phyloP scores from a whole-genome alignment of 2,888 invertebrate species.

The Tiliacea aurago region DNA sequence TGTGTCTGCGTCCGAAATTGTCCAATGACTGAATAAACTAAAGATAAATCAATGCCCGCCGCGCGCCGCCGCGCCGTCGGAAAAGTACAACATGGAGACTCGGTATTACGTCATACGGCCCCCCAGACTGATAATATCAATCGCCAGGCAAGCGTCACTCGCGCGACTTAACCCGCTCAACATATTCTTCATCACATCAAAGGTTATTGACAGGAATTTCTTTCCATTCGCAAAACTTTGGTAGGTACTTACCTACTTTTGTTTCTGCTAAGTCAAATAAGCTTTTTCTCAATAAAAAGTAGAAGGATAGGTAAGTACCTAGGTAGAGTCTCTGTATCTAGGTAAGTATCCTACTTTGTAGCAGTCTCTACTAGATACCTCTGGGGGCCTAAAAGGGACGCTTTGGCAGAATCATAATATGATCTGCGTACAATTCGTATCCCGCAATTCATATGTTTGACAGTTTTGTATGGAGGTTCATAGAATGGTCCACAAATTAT shows the following conservation, averaged over 20 bases:
- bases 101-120: constrained; percentile 67
- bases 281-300: background rate
- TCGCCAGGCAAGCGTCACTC: constrained; percentile 35
- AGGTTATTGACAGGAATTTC: constrained; percentile 21
- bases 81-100: constrained; percentile 69
- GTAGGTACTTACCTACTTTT: too few species aligned
- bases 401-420: too few species aligned
- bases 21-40: constrained; percentile 72
- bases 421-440: too few species aligned
- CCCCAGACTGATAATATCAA: constrained; percentile 53
- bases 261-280: background rate
- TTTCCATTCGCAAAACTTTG: constrained; percentile 29
- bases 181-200: constrained; percentile 3
- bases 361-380: background rate
- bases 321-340: too few species aligned
- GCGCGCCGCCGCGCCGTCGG: constrained; percentile 62
- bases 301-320: too few species aligned
- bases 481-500: too few species aligned
- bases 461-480: too few species aligned
- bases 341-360: background rate
- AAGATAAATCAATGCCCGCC: constrained; percentile 50
- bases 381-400: too few species aligned
- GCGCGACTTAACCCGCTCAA: constrained; percentile 19
- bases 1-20: constrained; percentile 73
- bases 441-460: too few species aligned